Conservation (phyloP, 2,113 vertebrate species). For the Tupaia chinensis region DNA sequence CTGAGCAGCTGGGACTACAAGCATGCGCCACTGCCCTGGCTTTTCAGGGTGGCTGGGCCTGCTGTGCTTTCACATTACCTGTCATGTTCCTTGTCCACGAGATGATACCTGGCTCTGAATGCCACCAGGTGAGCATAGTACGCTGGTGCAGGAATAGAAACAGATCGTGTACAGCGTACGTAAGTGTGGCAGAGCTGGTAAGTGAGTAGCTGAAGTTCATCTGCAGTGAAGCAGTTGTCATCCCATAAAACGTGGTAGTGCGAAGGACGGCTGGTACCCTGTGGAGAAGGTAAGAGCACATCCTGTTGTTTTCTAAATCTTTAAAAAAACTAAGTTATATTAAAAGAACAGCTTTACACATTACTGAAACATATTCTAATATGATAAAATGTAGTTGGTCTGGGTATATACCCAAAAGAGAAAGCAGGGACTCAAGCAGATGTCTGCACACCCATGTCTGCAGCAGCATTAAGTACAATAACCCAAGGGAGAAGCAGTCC, state of each 20-base stretch:
- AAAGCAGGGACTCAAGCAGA: slow-evolving; percentile 2
- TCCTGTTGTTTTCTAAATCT: slow-evolving; percentile 46
- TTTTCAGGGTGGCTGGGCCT: background rate
- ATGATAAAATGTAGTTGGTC: slow-evolving; percentile 42
- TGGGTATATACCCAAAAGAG: background rate
- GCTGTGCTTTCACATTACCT: slow-evolving; percentile 88
- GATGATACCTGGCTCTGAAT: slow-evolving; percentile 98
- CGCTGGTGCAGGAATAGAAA: slow-evolving; percentile 98
- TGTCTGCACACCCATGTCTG: background rate
- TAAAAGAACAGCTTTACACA: slow-evolving; percentile 22
- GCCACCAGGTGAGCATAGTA: slow-evolving; percentile 99
- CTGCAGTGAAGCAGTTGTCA: slow-evolving; percentile 99
- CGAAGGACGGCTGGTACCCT: slow-evolving; percentile 99
- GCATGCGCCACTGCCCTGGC: too few relatives aligned
- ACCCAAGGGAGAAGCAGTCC: background rate
- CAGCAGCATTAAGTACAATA: slow-evolving; percentile 14
- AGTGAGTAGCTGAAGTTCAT: slow-evolving; percentile 99
- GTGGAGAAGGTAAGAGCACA: slow-evolving; percentile 56
- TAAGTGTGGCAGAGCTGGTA: slow-evolving; percentile 99
- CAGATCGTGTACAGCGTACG: slow-evolving; percentile 98
- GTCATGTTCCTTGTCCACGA: slow-evolving; percentile 99
- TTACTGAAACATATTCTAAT: slow-evolving; percentile 38
- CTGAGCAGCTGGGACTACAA: too few relatives aligned
- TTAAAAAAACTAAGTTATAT: slow-evolving; percentile 2
- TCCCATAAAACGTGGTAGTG: slow-evolving; percentile 99